Evolutionary conservation across 2,888 invertebrate species (phyloP).

Genomic region (Dromius quadrimaculatus): DNA sequence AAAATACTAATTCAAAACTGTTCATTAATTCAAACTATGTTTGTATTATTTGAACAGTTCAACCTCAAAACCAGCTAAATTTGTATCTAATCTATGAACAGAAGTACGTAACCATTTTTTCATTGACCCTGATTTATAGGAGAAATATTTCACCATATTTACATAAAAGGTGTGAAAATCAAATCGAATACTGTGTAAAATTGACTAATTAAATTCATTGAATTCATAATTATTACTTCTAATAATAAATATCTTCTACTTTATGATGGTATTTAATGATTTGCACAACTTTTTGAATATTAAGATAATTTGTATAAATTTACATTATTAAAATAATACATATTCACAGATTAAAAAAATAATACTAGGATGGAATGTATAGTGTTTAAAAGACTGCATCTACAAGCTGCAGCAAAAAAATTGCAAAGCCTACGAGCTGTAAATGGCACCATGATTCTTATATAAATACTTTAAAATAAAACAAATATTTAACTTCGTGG

Average conservation of each 20-base stretch:
- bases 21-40: no score
- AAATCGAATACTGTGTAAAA: slow-evolving; percentile 23
- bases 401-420: slow-evolving; percentile 10
- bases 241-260: slow-evolving; percentile 26
- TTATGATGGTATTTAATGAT: slow-evolving; percentile 22
- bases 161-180: slow-evolving; percentile 21
- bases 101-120: no score
- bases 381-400: slow-evolving; percentile 22
- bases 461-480: background rate
- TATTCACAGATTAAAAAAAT: slow-evolving; percentile 27
- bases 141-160: no score
- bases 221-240: slow-evolving; percentile 9
- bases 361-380: slow-evolving; percentile 27
- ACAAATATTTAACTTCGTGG: slow-evolving; percentile 15
- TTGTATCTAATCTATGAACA: no score
- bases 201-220: slow-evolving; percentile 25
- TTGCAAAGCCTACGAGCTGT: slow-evolving; percentile 21
- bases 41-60: no score
- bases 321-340: slow-evolving; percentile 7
- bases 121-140: no score
- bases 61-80: no score
- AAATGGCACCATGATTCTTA: slow-evolving; percentile 25
- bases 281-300: slow-evolving; percentile 11
- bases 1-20: no score
- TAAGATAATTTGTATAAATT: slow-evolving; percentile 13